phyloP scores from a whole-genome alignment of 2,113 vertebrate genomes.

The Nycticryphes semicollaris region DNA sequence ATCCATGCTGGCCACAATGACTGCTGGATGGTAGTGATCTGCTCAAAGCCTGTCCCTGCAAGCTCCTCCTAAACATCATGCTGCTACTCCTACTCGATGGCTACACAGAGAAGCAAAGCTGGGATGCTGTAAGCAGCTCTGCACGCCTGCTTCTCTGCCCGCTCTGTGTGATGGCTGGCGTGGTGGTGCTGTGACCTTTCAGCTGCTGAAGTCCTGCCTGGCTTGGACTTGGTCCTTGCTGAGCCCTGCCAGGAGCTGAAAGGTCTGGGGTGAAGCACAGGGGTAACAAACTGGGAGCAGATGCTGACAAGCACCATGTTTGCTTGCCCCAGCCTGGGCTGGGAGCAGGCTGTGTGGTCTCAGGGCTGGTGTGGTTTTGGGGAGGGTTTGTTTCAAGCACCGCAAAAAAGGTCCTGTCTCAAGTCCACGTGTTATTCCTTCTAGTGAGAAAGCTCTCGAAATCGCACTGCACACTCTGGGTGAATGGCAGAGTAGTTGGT shows the following conservation, averaged over 20 bases:
- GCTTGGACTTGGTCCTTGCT: background rate
- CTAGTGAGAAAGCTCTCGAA: background rate
- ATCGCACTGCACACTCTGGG: background rate
- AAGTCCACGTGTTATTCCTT: background rate
- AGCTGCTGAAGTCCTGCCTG: background rate
- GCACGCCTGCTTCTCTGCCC: background rate
- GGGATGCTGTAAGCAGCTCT: rapidly evolving
- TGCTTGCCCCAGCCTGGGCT: background rate
- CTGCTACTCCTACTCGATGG: background rate
- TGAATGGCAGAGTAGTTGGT: background rate
- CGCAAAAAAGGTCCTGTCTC: background rate
- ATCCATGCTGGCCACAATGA: background rate
- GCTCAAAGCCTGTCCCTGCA: background rate
- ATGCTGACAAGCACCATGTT: background rate
- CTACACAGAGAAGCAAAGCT: background rate
- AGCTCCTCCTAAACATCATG: background rate
- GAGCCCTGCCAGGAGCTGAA: background rate
- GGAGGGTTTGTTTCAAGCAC: background rate
- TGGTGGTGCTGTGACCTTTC: background rate
- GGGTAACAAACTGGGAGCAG: background rate
- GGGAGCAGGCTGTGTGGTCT: rapidly evolving
- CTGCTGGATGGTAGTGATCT: background rate
- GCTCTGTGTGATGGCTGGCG: background rate
- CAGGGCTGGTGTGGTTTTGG: background rate
- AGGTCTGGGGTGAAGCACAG: background rate